phyloP scores from a whole-genome alignment of 2,888 invertebrate species.

The Tachina fera region DNA sequence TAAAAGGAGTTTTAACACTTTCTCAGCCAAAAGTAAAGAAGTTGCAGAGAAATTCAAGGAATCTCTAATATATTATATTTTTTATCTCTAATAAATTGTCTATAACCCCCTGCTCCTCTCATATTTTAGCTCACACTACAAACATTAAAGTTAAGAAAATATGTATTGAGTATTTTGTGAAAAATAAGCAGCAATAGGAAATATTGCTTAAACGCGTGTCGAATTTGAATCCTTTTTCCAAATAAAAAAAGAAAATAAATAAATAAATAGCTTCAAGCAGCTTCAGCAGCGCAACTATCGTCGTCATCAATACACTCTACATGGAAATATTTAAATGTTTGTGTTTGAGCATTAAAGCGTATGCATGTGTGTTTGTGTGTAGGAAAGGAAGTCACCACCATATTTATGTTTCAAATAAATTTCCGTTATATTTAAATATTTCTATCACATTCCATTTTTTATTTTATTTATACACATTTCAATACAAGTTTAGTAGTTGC shows the following conservation, averaged over 20 bases:
- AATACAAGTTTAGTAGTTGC: conserved; percentile 43
- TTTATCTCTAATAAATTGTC: conserved; percentile 63
- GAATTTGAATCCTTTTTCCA: conserved; percentile 69
- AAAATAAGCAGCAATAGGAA: conserved; percentile 49
- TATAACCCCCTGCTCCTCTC: conserved; percentile 35
- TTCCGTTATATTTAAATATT: conserved; percentile 65
- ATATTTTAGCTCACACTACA: background rate
- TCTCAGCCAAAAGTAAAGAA: background rate
- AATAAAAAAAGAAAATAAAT: background rate
- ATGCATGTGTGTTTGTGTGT: conserved; percentile 2
- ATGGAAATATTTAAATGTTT: conserved; percentile 23
- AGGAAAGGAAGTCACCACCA: conserved; percentile 68
- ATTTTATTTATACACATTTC: conserved; percentile 37
- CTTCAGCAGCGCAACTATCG: conserved; percentile 59
- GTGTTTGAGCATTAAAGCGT: background rate
- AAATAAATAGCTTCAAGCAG: conserved; percentile 3
- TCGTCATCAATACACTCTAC: conserved; percentile 53
- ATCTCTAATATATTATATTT: conserved; percentile 26
- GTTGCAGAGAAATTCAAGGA: background rate
- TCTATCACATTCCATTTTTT: conserved; percentile 56
- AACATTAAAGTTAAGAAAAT: conserved; percentile 51
- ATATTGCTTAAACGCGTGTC: conserved; percentile 71
- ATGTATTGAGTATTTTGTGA: conserved; percentile 67
- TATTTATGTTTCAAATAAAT: conserved; percentile 67
- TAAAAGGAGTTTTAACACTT: conserved; percentile 62